These are phyloP conservation scores for Tachina lurida DNA, from an alignment of 2,888 invertebrate genomes.

Conservation along the genomic window DNA sequence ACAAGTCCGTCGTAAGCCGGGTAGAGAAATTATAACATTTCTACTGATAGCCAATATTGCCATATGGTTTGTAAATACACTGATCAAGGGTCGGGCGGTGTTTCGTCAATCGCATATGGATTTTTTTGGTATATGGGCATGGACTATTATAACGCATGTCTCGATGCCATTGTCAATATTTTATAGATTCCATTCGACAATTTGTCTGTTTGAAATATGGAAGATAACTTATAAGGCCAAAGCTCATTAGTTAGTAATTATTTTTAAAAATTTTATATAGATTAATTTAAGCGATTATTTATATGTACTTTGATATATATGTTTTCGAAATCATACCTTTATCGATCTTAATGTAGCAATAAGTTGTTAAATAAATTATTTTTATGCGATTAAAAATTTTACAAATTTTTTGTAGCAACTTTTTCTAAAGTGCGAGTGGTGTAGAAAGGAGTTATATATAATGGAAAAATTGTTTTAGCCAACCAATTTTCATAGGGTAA, in stretches of 20 bases:
- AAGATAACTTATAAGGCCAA: constrained; percentile 92
- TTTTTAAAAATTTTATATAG: not conserved
- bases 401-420: too few species aligned
- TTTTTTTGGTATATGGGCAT: constrained; percentile 94
- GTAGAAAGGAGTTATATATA: too few species aligned
- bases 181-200: constrained; percentile 95
- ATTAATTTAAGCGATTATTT: constrained; percentile 9
- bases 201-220: constrained; percentile 96
- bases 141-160: constrained; percentile 95
- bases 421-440: too few species aligned
- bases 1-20: constrained; percentile 90
- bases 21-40: constrained; percentile 93
- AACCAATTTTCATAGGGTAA: too few species aligned
- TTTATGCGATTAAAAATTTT: too few species aligned
- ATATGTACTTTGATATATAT: not conserved
- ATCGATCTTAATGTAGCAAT: not conserved
- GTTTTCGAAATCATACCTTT: not conserved
- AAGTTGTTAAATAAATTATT: not conserved
- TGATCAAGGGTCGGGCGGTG: constrained; percentile 92
- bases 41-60: constrained; percentile 91
- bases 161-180: constrained; percentile 95
- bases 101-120: constrained; percentile 91
- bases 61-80: constrained; percentile 93
- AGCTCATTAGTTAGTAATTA: constrained; percentile 62
- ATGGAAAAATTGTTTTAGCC: too few species aligned